Conservation (phyloP, 2,797 vertebrate genomes). For the Poecilia gillii region DNA sequence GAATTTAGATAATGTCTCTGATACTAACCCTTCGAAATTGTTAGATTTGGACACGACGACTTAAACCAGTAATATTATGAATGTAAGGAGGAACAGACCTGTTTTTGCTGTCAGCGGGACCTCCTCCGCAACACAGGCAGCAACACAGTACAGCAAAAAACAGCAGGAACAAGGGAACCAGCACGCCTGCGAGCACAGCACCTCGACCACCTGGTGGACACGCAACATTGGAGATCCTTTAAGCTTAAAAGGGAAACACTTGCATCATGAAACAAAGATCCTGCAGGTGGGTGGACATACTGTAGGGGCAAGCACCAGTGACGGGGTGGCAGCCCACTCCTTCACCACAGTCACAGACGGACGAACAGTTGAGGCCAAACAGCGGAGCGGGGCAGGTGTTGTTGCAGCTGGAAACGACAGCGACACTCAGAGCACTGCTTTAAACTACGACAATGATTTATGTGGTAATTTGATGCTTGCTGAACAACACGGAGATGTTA, state of each 20-base stretch:
- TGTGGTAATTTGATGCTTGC: not conserved
- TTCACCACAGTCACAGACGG: slow-evolving; percentile 83
- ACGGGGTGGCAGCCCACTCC: slow-evolving; percentile 80
- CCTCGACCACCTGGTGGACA: slow-evolving; percentile 56
- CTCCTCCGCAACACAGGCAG: slow-evolving; percentile 85
- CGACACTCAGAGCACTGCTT: not conserved
- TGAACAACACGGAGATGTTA: not conserved
- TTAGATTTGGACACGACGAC: not conserved
- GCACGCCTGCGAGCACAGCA: slow-evolving; percentile 80
- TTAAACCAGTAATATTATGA: not conserved
- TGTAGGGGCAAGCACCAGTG: slow-evolving; percentile 83
- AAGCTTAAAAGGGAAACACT: not conserved
- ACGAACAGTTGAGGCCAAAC: slow-evolving; percentile 91
- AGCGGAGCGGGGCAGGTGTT: slow-evolving; percentile 84
- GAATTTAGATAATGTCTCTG: not conserved
- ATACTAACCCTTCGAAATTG: not conserved
- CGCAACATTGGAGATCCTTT: not conserved
- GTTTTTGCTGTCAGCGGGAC: slow-evolving; percentile 81
- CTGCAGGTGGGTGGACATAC: slow-evolving; percentile 72
- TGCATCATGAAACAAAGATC: slow-evolving; percentile 1
- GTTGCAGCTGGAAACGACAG: slow-evolving; percentile 86
- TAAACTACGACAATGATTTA: not conserved
- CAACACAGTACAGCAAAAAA: slow-evolving; percentile 85
- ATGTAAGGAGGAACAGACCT: slow-evolving; percentile 73
- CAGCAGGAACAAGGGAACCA: slow-evolving; percentile 86